Evolutionary conservation across 1,140 invertebrate genomes (phyloP), one percentile per base, ranked within the genome.

Genomic region (Heliconius himera): DNA sequence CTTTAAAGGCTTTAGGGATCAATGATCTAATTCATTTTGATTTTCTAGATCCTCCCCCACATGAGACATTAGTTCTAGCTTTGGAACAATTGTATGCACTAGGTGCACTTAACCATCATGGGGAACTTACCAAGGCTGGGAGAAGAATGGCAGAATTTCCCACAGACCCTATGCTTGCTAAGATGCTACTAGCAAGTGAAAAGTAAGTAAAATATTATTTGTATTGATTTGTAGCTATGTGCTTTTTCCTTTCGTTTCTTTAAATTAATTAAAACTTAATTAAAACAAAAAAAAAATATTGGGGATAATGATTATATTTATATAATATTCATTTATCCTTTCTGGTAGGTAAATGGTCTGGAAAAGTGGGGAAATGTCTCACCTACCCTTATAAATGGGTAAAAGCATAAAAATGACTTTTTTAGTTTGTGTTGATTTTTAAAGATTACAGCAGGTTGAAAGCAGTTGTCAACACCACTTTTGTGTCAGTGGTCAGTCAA

Each of bases 71-170:
- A 38, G 98, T 98, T 6, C 94, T 99, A 80, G 99, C 99, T 4
- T 95, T 99, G 74, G 99, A 99, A 93, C 99, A 99, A 91, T 94
- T 99, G 16, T 99, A 99, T 94, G 99, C 99, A 6, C 95, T 99
- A 33, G 99, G 99, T n/a, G 99, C 99, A 18, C 94, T 99, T 0
- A 99, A 99, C 96, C 99, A 99, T 95, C 97, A 98, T 87, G 99
- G 99, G 1, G 98, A 99, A 95, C 94, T 99, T 66, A 99, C 99
- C 1, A 99, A 99, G 95, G 95, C 99, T 46, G 99, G 99, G 1
- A 95, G 99, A 84, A 96, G 98, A 93, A 99, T 99, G 99, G 99
- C 99, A 8, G 99, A 99, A 95, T 99, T 99, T 93, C 99, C 99
- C 0, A 96, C 99, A 16, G 99, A 99, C 95, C 99, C 99, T 0